Conservation (phyloP, 2,888 invertebrate species). For the Ormyrus nitidulus region DNA sequence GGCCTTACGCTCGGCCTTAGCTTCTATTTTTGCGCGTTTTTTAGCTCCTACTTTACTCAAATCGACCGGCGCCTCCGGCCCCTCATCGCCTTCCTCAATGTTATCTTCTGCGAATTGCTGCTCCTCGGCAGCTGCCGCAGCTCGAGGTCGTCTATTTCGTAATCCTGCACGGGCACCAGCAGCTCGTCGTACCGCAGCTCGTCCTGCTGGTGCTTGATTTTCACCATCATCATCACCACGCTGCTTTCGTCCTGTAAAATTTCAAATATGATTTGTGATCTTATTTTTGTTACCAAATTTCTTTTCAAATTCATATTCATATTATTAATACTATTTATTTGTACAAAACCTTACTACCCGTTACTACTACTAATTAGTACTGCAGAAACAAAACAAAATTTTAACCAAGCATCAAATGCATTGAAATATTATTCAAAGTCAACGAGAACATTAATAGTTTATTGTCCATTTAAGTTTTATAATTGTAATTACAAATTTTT, state of each 20-base stretch:
- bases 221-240: slow-evolving; percentile 73
- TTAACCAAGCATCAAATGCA: no score
- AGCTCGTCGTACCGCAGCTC: slow-evolving; percentile 77
- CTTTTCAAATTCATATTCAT: no score
- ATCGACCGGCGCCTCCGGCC: slow-evolving; percentile 75
- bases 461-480: no score
- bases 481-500: no score
- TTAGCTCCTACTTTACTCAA: slow-evolving; percentile 92
- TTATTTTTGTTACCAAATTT: no score
- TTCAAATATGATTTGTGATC: not conserved
- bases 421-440: no score
- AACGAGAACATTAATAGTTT: no score
- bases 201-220: slow-evolving; percentile 62
- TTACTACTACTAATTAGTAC: no score
- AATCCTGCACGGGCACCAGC: slow-evolving; percentile 82
- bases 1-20: slow-evolving; percentile 91
- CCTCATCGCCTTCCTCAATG: slow-evolving; percentile 77
- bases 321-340: no score
- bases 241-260: slow-evolving; percentile 49
- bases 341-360: no score
- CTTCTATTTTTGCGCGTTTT: slow-evolving; percentile 94
- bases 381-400: no score
- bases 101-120: slow-evolving; percentile 75
- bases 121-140: slow-evolving; percentile 61
- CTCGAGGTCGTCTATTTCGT: slow-evolving; percentile 62